A percentile compares a stretch with the other conserved stretches of the same genome.
Evolutionary conservation across 2,113 vertebrate species (phyloP).

Genomic region (Girardinichthys multiradiatus): DNA sequence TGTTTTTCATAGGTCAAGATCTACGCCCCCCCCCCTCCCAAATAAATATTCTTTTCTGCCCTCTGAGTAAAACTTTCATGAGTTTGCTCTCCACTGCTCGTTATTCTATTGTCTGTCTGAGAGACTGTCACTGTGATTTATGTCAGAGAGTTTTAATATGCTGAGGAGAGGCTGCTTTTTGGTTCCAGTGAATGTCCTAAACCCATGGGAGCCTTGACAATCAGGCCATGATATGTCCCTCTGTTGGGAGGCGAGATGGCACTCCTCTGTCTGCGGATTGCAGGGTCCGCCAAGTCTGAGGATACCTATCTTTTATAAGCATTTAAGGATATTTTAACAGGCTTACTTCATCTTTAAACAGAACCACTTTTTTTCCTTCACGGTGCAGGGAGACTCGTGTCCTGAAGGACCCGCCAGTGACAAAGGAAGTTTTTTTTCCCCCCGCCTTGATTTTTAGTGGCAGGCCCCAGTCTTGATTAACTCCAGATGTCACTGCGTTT

Average conservation of each 20-base stretch:
- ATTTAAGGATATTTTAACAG: slow-evolving; percentile 45
- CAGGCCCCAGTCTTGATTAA: slow-evolving; percentile 48
- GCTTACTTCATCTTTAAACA: slow-evolving; percentile 38
- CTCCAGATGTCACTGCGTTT: slow-evolving; percentile 70
- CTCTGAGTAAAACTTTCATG: slow-evolving; percentile 54
- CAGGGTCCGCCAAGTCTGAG: slow-evolving; percentile 39
- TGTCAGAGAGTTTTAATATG: slow-evolving; percentile 70
- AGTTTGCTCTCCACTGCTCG: slow-evolving; percentile 52
- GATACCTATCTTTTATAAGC: slow-evolving; percentile 46
- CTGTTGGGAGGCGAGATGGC: slow-evolving; percentile 45
- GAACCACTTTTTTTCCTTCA: slow-evolving; percentile 14
- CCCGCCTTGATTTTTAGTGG: slow-evolving; percentile 45
- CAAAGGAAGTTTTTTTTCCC: slow-evolving; percentile 23
- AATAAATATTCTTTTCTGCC: slow-evolving; percentile 42
- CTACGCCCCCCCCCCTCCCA: slow-evolving; percentile 32
- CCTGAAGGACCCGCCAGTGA: slow-evolving; percentile 25
- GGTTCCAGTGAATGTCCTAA: slow-evolving; percentile 54
- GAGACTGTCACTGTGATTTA: slow-evolving; percentile 71
- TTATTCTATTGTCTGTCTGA: slow-evolving; percentile 66
- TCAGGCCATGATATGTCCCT: slow-evolving; percentile 47
- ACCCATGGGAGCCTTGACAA: slow-evolving; percentile 58
- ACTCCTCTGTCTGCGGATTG: slow-evolving; percentile 58
- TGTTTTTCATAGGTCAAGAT: slow-evolving; percentile 50
- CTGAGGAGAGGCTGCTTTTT: slow-evolving; percentile 47
- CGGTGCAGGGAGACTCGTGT: not conserved